Evolutionary conservation across 2,888 invertebrate genomes (phyloP).

Genomic region (Emesis russula): DNA sequence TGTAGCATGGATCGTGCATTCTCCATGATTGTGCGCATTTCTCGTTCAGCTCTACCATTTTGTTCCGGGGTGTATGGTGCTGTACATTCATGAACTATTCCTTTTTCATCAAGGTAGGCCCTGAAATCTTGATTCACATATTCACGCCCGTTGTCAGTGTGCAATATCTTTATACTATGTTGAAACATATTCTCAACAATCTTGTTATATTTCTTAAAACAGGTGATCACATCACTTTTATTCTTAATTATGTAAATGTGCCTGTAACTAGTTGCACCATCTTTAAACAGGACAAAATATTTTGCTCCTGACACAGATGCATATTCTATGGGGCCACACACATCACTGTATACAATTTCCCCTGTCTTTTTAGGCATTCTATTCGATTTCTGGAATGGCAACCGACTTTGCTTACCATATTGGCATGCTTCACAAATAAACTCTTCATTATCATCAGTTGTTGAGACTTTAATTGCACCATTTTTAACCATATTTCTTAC

Average conservation of each 20-base stretch:
- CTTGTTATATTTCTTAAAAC: constrained; percentile 73
- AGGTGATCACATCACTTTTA: constrained; percentile 72
- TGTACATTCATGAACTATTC: constrained; percentile 64
- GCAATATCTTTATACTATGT: constrained; percentile 53
- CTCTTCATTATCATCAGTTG: not conserved
- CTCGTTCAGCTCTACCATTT: constrained; percentile 81
- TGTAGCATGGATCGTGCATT: constrained; percentile 59
- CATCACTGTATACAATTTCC: constrained; percentile 25
- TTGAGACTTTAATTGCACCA: not conserved
- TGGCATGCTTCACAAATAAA: constrained; percentile 11
- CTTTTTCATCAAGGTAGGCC: constrained; percentile 30
- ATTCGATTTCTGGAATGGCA: not conserved
- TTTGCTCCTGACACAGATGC: constrained; percentile 59
- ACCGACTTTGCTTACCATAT: not conserved
- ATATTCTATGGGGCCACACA: constrained; percentile 63
- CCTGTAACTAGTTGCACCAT: constrained; percentile 41
- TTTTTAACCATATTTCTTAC: not conserved
- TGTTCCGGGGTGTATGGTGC: constrained; percentile 65
- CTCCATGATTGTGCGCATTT: constrained; percentile 83
- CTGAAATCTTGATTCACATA: constrained; percentile 65
- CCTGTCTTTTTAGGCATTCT: not conserved
- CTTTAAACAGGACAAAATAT: constrained; percentile 80
- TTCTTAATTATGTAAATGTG: constrained; percentile 75
- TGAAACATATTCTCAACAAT: constrained; percentile 67
- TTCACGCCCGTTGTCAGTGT: constrained; percentile 77